Conservation (phyloP, 2,888 invertebrate genomes). For the Synergus gifuensis region DNA sequence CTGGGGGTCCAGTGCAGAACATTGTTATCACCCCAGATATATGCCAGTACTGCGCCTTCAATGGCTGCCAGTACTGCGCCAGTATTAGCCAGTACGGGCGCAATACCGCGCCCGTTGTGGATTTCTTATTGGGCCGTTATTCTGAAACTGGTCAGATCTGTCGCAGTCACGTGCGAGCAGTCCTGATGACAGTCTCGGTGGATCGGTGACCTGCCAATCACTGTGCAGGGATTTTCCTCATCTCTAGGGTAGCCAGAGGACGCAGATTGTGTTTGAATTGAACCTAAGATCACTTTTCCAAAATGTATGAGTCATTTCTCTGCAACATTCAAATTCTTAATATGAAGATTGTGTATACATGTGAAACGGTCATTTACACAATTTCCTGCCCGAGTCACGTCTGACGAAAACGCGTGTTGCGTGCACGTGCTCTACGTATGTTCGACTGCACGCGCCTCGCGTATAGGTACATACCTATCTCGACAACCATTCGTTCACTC, state of each 20-base stretch:
- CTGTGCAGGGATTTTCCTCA: conserved; percentile 62
- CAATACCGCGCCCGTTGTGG: too few species aligned
- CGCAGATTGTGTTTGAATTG: conserved; percentile 15
- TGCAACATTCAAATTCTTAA: conserved; percentile 23
- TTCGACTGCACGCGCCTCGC: conserved; percentile 37
- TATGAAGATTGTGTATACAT: conserved; percentile 45
- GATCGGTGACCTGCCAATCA: conserved; percentile 67
- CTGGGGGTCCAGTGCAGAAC: too few species aligned
- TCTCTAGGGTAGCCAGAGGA: conserved; percentile 46
- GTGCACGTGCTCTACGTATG: conserved; percentile 50
- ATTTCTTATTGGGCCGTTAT: too few species aligned
- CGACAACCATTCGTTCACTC: conserved; percentile 46
- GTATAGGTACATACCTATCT: conserved; percentile 40
- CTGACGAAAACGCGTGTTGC: conserved; percentile 50
- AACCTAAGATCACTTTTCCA: background rate
- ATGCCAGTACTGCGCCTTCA: too few species aligned
- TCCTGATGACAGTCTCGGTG: conserved; percentile 68
- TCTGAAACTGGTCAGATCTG: conserved; percentile 56
- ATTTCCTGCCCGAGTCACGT: conserved; percentile 52
- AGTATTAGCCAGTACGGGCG: too few species aligned
- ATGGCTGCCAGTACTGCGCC: too few species aligned
- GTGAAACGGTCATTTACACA: conserved; percentile 53
- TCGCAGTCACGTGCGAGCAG: conserved; percentile 67
- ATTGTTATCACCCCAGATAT: too few species aligned
- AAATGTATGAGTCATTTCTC: background rate